A percentile compares a stretch with the other conserved stretches of the same genome.
Evolutionary conservation across 2,113 vertebrate genomes (phyloP).

Genomic region (Sturnus vulgaris): DNA sequence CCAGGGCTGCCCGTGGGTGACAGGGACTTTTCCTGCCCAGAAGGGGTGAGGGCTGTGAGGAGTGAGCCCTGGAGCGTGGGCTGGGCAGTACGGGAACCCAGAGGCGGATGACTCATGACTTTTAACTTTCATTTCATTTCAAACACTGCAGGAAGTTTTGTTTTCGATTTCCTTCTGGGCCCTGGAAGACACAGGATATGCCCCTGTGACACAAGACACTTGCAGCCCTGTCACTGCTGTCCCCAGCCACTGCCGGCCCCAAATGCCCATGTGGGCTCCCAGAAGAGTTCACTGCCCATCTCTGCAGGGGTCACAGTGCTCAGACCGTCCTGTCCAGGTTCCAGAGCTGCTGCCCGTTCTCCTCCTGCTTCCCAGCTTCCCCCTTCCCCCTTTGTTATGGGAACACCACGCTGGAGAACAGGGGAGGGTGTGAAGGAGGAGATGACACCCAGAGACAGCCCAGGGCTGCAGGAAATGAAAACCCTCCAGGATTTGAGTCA

Average conservation of each 20-base stretch:
- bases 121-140: accelerated
- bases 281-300: accelerated
- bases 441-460: background rate
- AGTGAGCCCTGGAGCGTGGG: background rate
- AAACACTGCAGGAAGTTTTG: background rate
- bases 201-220: accelerated
- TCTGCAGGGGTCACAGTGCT: background rate
- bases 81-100: background rate
- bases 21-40: background rate
- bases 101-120: background rate
- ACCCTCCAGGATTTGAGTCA: background rate
- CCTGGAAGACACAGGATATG: background rate
- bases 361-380: background rate
- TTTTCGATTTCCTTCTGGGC: background rate
- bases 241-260: background rate
- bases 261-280: accelerated
- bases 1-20: accelerated
- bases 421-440: background rate
- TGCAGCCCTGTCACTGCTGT: background rate
- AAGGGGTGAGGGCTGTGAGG: accelerated
- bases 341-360: background rate
- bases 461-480: background rate
- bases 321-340: background rate
- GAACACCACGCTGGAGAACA: accelerated
- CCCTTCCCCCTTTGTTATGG: accelerated